Conservation (phyloP, 2,888 invertebrate genomes). For the Serripes groenlandicus region DNA sequence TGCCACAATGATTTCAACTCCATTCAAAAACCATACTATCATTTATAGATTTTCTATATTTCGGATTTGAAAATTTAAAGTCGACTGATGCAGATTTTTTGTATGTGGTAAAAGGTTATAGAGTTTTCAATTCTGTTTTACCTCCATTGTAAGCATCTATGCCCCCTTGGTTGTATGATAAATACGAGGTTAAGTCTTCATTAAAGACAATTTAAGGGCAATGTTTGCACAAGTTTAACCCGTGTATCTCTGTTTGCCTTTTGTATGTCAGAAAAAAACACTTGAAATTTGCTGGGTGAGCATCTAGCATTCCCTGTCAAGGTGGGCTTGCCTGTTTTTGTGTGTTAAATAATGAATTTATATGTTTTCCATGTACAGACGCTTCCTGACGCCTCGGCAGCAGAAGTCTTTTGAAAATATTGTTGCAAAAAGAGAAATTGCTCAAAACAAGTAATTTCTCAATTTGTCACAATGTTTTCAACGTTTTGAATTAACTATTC, state of each 20-base stretch:
- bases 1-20: not conserved
- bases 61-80: no score
- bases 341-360: no score
- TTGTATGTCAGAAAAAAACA: constrained; percentile 1
- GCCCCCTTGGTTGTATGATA: constrained; percentile 22
- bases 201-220: constrained; percentile 22
- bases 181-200: constrained; percentile 28
- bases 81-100: no score
- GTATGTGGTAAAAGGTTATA: no score
- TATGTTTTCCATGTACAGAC: not conserved
- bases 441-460: not conserved
- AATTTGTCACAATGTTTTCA: constrained; percentile 5
- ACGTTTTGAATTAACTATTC: not conserved
- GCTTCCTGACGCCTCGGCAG: not conserved
- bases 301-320: no score
- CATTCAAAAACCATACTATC: no score
- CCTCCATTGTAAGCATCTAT: no score
- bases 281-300: constrained; percentile 11
- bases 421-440: constrained; percentile 4
- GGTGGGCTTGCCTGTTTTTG: no score
- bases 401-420: not conserved
- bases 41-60: no score
- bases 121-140: not conserved
- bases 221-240: constrained; percentile 22
- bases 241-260: constrained; percentile 7